Base-by-base conservation (phyloP, 2,113 vertebrate species). In the Gopherus flavomarginatus region DNA sequence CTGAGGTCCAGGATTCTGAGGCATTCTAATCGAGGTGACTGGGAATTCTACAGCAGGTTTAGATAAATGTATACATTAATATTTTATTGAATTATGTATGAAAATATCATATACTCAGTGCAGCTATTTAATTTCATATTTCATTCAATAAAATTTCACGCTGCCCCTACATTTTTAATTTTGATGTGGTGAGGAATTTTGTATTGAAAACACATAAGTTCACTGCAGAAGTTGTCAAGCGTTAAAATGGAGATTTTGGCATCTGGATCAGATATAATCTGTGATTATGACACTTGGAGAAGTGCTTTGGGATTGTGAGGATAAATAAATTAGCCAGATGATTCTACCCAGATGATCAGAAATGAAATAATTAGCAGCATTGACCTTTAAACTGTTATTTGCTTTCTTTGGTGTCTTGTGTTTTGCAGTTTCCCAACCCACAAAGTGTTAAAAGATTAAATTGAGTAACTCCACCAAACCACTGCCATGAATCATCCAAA, bases 341-440 rank as follows among this genome's bases (percentile, higher is more conserved):
- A 27, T 82, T 42, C 21, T 65, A 53, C 8, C 5, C 65, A 72
- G 65, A 72, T 72, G n/a, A 72, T 72, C 65, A 72, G 35, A 38
- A 4, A 5, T 52, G 24, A 87, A n/a, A 42, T 11, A 56, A 22
- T 57, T 72, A 8, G 75, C 54, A 77, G 42, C 10, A 11, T 10
- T 72, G 8, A 7, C 79, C 69, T 86, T 85, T 85, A 85, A 90
- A 89, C 12, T 54, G 27, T 29, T 44, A 72, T 17, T n/a, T 85
- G 27, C 38, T 88, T 88, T 50, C 47, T 86, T 83, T 49, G 44
- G 78, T 52, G 87, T 2, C 2, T 5, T 24, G 16, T 86, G 17
- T 81, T 79, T n/a, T 17, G 35, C 38, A 0, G 0, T 21, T 91
- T 80, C 77, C 6, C 42, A 85, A 31, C 5, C 3, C 79, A 21